phyloP scores from a whole-genome alignment of 2,888 invertebrate genomes.

The Ceriagrion tenellum region DNA sequence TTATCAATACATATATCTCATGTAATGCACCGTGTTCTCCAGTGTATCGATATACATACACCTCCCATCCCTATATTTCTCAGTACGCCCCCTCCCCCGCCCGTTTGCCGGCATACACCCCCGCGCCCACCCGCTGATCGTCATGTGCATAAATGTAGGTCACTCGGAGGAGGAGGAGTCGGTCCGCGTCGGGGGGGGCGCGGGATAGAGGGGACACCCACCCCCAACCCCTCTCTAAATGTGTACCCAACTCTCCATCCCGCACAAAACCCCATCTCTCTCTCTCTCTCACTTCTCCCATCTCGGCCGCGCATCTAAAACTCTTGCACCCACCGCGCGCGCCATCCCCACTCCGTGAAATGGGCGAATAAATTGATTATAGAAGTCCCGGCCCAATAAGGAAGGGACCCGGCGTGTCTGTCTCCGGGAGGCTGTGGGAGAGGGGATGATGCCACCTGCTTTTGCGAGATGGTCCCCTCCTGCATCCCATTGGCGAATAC shows the following conservation, averaged over 20 bases:
- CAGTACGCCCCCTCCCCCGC: background rate
- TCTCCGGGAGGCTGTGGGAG: background rate
- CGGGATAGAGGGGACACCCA: background rate
- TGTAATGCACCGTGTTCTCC: no score
- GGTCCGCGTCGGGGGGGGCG: no score
- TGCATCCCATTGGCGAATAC: constrained; percentile 11
- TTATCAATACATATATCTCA: no score
- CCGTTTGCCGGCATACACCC: background rate
- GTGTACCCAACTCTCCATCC: no score
- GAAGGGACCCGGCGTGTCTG: no score
- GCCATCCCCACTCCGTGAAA: background rate
- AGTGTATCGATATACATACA: no score
- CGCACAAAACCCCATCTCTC: no score
- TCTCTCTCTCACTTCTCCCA: no score
- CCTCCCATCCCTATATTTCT: no score
- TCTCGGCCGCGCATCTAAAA: no score
- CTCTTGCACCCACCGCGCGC: background rate
- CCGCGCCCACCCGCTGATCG: background rate
- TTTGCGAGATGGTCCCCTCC: background rate
- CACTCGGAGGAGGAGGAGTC: background rate
- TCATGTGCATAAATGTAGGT: constrained; percentile 18
- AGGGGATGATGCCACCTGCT: background rate
- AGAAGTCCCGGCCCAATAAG: background rate
- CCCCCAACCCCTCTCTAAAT: background rate
- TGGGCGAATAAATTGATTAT: constrained; percentile 18